phyloP scores from a whole-genome alignment of 2,113 vertebrate species.

The Cyprinodon brontotheroides region DNA sequence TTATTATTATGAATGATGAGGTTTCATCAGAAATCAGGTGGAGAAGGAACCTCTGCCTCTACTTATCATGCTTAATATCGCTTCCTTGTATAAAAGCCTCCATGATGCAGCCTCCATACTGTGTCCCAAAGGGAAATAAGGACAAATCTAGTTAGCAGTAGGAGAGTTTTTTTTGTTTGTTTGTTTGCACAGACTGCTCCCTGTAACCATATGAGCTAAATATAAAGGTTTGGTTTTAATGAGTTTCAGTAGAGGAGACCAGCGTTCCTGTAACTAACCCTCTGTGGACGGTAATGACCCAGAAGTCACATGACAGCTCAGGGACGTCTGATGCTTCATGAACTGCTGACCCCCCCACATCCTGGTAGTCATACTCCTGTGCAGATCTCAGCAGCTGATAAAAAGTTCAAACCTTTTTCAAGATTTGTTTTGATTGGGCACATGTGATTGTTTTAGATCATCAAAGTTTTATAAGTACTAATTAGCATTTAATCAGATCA shows the following conservation, averaged over 20 bases:
- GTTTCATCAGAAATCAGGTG: not conserved
- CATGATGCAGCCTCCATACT: not conserved
- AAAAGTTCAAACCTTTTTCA: not conserved
- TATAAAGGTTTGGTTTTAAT: constrained; percentile 63
- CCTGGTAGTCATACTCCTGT: not conserved
- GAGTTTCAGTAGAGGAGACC: constrained; percentile 40
- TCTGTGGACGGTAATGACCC: constrained; percentile 25
- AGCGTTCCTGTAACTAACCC: constrained; percentile 28
- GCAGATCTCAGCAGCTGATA: not conserved
- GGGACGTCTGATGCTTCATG: constrained; percentile 24
- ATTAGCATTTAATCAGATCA: not conserved
- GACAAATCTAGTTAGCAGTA: constrained; percentile 34
- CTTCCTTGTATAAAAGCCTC: no score
- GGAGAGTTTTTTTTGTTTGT: constrained; percentile 40
- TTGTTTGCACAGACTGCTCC: constrained; percentile 25
- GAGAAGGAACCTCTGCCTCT: not conserved
- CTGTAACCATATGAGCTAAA: constrained; percentile 63
- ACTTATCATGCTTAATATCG: no score
- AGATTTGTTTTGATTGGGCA: not conserved
- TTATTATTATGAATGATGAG: no score
- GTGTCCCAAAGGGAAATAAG: constrained; percentile 10
- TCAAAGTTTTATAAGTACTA: no score
- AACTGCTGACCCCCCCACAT: constrained; percentile 9
- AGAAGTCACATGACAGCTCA: not conserved
- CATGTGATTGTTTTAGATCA: no score